Conservation (phyloP, 2,888 invertebrate genomes). For the Tiliacea aurago region DNA sequence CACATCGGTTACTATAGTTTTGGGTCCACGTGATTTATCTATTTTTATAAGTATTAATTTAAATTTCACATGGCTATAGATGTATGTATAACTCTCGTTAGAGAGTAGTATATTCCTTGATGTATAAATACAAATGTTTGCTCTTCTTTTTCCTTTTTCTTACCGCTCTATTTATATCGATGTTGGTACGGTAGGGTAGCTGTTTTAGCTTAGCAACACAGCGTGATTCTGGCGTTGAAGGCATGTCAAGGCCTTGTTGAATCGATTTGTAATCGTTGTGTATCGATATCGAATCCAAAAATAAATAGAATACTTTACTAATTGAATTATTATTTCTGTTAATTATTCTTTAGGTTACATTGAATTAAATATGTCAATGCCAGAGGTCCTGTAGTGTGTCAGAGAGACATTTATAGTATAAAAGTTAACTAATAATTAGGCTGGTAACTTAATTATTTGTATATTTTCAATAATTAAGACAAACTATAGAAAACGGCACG, state of each 20-base stretch:
- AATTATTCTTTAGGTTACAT: neutral
- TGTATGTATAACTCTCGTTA: too few species aligned
- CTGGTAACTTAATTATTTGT: neutral
- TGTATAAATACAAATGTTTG: too few species aligned
- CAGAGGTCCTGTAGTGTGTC: neutral
- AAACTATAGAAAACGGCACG: conserved; percentile 29
- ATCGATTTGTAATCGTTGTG: conserved; percentile 40
- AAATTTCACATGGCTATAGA: neutral
- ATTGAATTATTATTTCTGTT: neutral
- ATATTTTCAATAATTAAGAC: conserved; percentile 3
- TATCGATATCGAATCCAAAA: conserved; percentile 45
- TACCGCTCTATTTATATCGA: neutral
- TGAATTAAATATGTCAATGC: neutral
- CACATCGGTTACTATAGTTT: neutral
- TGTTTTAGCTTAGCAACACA: conserved; percentile 34
- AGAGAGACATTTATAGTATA: neutral
- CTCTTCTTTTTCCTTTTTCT: too few species aligned
- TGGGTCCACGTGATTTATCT: neutral
- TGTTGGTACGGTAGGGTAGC: neutral
- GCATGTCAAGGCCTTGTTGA: conserved; percentile 60
- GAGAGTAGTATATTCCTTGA: too few species aligned
- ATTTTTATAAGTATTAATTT: neutral
- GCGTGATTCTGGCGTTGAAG: conserved; percentile 29
- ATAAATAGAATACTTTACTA: conserved; percentile 19
- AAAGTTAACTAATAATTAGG: neutral